Evolutionary conservation across 2,888 invertebrate species (phyloP), one percentile per base, ranked within the genome.

Genomic region (Ligdia adustata): DNA sequence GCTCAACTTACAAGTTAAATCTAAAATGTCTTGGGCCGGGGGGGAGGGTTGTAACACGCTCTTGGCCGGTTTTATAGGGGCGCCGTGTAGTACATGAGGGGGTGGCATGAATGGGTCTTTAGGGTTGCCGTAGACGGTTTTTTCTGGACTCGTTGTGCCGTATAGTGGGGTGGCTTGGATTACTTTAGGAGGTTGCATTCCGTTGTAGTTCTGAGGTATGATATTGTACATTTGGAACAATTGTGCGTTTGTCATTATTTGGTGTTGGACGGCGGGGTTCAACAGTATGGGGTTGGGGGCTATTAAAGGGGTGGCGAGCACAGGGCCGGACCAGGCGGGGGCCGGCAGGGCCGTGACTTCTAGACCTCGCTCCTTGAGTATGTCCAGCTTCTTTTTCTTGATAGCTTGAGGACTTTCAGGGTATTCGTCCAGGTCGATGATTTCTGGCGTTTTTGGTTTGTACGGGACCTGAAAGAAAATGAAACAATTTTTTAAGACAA

Each of bases 301-400:
- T 1, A 65, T 48, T 4, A 68, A 59, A 0, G 64, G 68, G 41
- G 53, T 48, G 2, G 42, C 32, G 11, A 48, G 11, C 2, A 53
- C 27, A 6, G 62, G 60, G 7, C 50, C 35, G 35, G 49, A 59
- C 79, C 73, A 71, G 16, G 55, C 74, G 15, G 85, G 77, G 13
- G 68, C 50, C 9, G 90, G 84, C 0, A 95, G 91, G 0, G 95
- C 93, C 0, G 95, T 95, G 1, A 95, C 95, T 69, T 95, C 95
- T 2, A 95, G 79, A 0, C 95, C 95, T 7, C 95, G 92, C 64
- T 95, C 94, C 46, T 94, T 93, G 24, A 95, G 83, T 28, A 95
- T 95, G 58, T 95, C 95, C 4, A 95, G 83, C 66, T 95, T 95
- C 54, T 93, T 92, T 77, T 94, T 94, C 55, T 94, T 92, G 7